Evolutionary conservation across 2,888 invertebrate genomes (phyloP).

Genomic region (Julus scandinavius): DNA sequence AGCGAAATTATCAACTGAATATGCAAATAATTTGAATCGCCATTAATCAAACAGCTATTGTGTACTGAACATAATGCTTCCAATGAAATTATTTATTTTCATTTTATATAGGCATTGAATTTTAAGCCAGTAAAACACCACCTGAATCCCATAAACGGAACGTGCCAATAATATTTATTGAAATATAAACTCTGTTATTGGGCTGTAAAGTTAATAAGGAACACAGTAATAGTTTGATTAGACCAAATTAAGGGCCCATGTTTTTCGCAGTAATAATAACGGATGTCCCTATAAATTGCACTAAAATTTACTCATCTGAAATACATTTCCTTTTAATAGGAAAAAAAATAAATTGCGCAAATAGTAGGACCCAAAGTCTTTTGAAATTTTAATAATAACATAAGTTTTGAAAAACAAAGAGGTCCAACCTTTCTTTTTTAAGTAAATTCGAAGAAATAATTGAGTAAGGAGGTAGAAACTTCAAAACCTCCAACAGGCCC

Average conservation of each 20-base stretch:
- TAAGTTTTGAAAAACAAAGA: too few relatives aligned
- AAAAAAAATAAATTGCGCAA: too few relatives aligned
- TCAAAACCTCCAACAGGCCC: background rate
- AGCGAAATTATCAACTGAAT: background rate
- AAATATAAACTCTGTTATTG: background rate
- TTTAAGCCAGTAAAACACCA: conserved; percentile 39
- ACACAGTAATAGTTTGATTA: conserved; percentile 11
- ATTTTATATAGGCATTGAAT: conserved; percentile 42
- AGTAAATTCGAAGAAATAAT: background rate
- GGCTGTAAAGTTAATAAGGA: conserved; percentile 32
- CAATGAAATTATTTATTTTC: conserved; percentile 17
- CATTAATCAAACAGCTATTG: conserved; percentile 13
- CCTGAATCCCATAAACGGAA: conserved; percentile 38
- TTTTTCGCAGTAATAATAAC: background rate
- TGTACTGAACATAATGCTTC: background rate
- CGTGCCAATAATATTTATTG: conserved; percentile 16
- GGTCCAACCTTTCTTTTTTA: background rate
- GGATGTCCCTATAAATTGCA: background rate
- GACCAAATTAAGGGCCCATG: background rate
- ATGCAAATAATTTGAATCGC: conserved; percentile 25
- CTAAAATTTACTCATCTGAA: too few relatives aligned
- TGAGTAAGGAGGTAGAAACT: background rate
- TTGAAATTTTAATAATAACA: too few relatives aligned
- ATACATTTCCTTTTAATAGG: too few relatives aligned
- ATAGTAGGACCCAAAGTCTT: too few relatives aligned